phyloP scores from a whole-genome alignment of 2,113 vertebrate genomes.

The Scatophagus argus region DNA sequence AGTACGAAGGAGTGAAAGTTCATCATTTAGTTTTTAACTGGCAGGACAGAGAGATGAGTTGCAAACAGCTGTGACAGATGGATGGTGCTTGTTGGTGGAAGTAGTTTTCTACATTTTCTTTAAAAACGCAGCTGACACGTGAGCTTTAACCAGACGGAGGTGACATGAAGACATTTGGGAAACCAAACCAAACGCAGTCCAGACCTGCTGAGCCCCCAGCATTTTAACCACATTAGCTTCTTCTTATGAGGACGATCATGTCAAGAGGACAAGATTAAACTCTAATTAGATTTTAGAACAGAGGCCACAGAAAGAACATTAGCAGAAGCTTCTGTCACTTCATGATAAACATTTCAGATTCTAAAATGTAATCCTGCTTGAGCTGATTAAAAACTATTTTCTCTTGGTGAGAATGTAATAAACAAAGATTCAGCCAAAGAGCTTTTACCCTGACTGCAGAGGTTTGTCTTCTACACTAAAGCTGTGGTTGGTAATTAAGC shows the following conservation, averaged over 20 bases:
- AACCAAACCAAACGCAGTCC: background rate
- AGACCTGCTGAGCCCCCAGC: background rate
- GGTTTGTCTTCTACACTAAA: background rate
- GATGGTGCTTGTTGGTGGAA: background rate
- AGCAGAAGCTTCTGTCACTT: slow-evolving; percentile 18
- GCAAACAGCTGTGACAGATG: background rate
- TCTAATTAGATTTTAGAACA: slow-evolving; percentile 16
- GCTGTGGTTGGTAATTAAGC: slow-evolving; percentile 14
- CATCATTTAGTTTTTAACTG: background rate
- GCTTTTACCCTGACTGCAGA: background rate
- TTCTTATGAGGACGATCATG: slow-evolving; percentile 12
- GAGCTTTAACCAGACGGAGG: background rate
- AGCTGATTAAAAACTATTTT: slow-evolving; percentile 4
- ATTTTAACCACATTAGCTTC: slow-evolving; percentile 26
- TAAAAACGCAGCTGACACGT: too few relatives aligned
- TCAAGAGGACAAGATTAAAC: slow-evolving; percentile 16
- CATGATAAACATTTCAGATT: slow-evolving; percentile 5
- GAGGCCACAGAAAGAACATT: background rate
- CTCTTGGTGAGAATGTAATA: background rate
- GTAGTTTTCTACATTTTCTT: too few relatives aligned
- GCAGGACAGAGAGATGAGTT: background rate
- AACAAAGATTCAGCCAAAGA: background rate
- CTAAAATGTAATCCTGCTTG: slow-evolving; percentile 8
- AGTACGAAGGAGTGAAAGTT: background rate
- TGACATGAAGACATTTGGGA: background rate